phyloP scores from a whole-genome alignment of 2,888 invertebrate genomes.

The Drosophila infuscata region DNA sequence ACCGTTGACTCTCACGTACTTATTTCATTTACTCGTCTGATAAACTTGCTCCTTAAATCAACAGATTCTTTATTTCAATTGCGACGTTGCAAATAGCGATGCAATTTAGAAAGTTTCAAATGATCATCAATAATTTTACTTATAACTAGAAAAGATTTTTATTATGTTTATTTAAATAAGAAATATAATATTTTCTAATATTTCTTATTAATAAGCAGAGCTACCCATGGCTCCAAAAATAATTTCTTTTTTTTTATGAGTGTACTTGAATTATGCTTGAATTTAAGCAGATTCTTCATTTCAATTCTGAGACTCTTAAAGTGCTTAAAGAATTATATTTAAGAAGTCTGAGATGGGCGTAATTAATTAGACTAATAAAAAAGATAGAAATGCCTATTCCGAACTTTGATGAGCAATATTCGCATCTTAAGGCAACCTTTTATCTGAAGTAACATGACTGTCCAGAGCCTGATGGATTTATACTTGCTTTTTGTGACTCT shows the following conservation, averaged over 20 bases:
- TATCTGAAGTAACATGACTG: neutral
- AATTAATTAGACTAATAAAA: neutral
- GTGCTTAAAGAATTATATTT: neutral
- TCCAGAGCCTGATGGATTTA: neutral
- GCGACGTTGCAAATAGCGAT: neutral
- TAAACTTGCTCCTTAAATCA: neutral
- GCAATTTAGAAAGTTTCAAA: neutral
- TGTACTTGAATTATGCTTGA: too few relatives aligned
- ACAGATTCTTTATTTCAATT: neutral
- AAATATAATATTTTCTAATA: neutral
- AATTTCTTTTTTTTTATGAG: too few relatives aligned
- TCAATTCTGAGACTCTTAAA: neutral
- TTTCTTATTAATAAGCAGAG: neutral
- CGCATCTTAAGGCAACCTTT: neutral
- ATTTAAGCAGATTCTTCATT: neutral
- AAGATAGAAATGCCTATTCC: neutral
- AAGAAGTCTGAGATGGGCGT: neutral
- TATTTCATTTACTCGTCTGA: neutral
- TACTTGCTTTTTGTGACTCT: neutral
- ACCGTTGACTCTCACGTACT: neutral
- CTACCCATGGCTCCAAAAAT: neutral
- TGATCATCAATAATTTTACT: neutral
- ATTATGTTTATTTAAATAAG: neutral
- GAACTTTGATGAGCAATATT: neutral
- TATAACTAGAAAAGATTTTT: neutral